Evolutionary conservation across 2,113 vertebrate genomes (phyloP).

Genomic region (Chloroceryle aenea): DNA sequence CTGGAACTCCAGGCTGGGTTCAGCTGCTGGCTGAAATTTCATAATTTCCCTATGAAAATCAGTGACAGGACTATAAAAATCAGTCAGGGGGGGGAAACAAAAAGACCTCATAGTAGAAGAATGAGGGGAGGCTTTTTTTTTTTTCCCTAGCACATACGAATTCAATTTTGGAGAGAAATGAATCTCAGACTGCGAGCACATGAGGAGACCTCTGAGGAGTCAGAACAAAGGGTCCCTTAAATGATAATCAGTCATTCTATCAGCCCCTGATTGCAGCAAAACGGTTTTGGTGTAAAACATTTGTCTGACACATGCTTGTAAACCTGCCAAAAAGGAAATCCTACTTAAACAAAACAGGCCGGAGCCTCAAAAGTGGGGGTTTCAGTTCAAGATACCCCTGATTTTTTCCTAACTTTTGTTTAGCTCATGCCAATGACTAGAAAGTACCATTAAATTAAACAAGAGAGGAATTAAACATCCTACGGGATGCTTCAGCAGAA

Average conservation of each 20-base stretch:
- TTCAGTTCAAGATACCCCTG: neutral
- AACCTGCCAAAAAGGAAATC: slow-evolving; percentile 63
- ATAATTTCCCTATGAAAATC: neutral
- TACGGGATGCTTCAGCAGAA: neutral
- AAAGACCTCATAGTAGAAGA: slow-evolving; percentile 54
- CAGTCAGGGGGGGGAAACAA: neutral
- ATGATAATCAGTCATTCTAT: slow-evolving; percentile 59
- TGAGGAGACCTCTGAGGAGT: slow-evolving; percentile 46
- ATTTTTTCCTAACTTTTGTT: neutral
- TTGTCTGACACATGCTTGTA: slow-evolving; percentile 71
- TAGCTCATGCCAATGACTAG: neutral
- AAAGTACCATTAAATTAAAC: neutral
- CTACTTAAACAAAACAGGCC: slow-evolving; percentile 33
- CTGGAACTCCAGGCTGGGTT: slow-evolving; percentile 24
- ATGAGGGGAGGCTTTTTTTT: neutral
- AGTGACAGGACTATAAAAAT: slow-evolving; percentile 46
- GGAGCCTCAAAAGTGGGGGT: neutral
- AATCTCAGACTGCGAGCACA: slow-evolving; percentile 58
- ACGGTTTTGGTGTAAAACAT: slow-evolving; percentile 67
- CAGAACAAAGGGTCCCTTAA: slow-evolving; percentile 71
- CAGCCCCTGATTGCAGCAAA: slow-evolving; percentile 54
- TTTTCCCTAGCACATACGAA: slow-evolving; percentile 65
- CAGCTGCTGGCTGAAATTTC: slow-evolving; percentile 35
- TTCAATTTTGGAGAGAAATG: slow-evolving; percentile 65
- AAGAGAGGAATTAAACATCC: neutral